These are phyloP conservation scores for Aldabrachelys gigantea DNA, from an alignment of 2,113 vertebrate genomes.

Conservation along the genomic window DNA sequence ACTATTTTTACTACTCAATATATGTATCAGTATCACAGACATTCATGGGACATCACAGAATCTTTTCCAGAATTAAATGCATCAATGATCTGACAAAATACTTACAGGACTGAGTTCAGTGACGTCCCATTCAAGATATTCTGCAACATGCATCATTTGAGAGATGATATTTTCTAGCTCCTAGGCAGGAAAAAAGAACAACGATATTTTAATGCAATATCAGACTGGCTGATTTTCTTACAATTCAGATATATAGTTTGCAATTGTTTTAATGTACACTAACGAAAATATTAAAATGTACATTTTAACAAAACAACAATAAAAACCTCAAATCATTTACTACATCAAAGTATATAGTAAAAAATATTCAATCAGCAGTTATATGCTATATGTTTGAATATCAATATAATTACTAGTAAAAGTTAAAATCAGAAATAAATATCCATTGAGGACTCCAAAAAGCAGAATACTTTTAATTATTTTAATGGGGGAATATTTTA, in stretches of 20 bases:
- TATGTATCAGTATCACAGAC: fast-evolving
- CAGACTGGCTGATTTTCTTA: background rate
- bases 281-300: background rate
- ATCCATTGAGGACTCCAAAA: background rate
- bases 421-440: background rate
- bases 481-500: background rate
- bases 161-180: conserved; percentile 87
- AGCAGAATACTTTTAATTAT: background rate
- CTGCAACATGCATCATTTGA: conserved; percentile 90
- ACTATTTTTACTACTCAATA: background rate
- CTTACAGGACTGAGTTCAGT: conserved; percentile 92
- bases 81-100: conserved; percentile 19
- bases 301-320: background rate
- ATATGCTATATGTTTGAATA: background rate
- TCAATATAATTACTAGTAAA: background rate
- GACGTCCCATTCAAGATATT: conserved; percentile 90
- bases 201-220: background rate
- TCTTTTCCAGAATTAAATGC: background rate
- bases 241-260: background rate
- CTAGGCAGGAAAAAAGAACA: conserved; percentile 46
- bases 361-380: background rate
- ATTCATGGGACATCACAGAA: background rate
- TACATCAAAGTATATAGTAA: background rate
- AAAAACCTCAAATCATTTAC: background rate
- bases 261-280: background rate